Evolutionary conservation across 2,888 invertebrate species (phyloP).

Genomic region (Dolichopus griseipennis): DNA sequence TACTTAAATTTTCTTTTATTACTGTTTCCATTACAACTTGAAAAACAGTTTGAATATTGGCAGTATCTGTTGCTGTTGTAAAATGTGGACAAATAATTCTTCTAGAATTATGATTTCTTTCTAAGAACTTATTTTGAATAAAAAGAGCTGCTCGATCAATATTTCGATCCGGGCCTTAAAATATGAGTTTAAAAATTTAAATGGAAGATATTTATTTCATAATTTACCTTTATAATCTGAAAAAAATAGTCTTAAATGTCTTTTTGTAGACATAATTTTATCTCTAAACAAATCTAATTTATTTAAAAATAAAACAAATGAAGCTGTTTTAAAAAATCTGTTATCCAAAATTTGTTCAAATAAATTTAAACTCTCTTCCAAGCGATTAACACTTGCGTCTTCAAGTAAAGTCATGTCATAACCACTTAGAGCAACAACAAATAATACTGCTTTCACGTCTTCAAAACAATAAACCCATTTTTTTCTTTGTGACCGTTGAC

Average conservation of each 20-base stretch:
- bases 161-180: slow-evolving; percentile 51
- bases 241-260: slow-evolving; percentile 53
- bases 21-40: slow-evolving; percentile 59
- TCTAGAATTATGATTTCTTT: slow-evolving; percentile 48
- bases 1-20: slow-evolving; percentile 52
- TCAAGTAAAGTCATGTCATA: slow-evolving; percentile 58
- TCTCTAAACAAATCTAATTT: slow-evolving; percentile 57
- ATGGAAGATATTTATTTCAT: not conserved
- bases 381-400: slow-evolving; percentile 52
- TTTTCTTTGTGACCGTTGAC: slow-evolving; percentile 54
- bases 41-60: slow-evolving; percentile 57
- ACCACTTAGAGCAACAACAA: slow-evolving; percentile 56
- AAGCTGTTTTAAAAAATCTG: slow-evolving; percentile 53
- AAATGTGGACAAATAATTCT: slow-evolving; percentile 57
- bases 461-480: slow-evolving; percentile 63
- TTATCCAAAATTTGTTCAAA: slow-evolving; percentile 58
- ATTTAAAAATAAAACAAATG: slow-evolving; percentile 55
- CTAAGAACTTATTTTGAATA: slow-evolving; percentile 53
- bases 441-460: slow-evolving; percentile 54
- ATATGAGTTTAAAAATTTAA: slow-evolving; percentile 19
- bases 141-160: slow-evolving; percentile 55
- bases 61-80: slow-evolving; percentile 58
- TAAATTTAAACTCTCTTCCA: slow-evolving; percentile 55
- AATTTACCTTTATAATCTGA: slow-evolving; percentile 48
- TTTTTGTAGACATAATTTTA: slow-evolving; percentile 53